Evolutionary conservation across 2,113 vertebrate genomes (phyloP), one percentile per base, ranked within the genome.

Genomic region (Daboia siamensis): DNA sequence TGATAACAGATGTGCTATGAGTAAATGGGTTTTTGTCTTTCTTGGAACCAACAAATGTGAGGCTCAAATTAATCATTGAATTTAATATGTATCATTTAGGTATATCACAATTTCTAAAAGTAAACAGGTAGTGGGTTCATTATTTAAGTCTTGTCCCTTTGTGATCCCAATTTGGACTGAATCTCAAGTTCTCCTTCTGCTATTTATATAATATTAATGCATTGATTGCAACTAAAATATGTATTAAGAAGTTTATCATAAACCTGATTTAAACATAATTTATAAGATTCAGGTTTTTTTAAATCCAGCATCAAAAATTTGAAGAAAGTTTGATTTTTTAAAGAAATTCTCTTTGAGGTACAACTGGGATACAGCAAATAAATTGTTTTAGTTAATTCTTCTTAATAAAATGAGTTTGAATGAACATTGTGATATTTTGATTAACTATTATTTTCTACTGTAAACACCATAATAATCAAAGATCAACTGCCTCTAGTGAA

Each of bases 401-500:
- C 57, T 86, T 86, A 94, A 93, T 96, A 95, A 90, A 90, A 88
- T 46, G 51, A 93, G 54, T 80, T 59, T 95, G 94, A 91, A 74
- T 21, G 93, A 96, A 92, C 95, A 95, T 95, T 87, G 95, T 97
- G 97, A 95, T 95, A 6, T 92, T 95, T 93, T 96, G 94, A 96
- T 92, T 39, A 93, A 92, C 90, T 93, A 91, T 84, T 94, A 93
- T 94, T 69, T 87, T 93, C 92, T 96, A 91, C 94, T 97, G 86
- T 96, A 96, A 96, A 96, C 96, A 93, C 92, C 92, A 92, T 95
- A 94, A 94, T 95, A 94, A 94, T 95, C 92, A 96, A 96, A 97
- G 96, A 96, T 96, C 96, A 97, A 91, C 89, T 97, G 95, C 97
- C 96, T 95, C 92, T 89, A 90, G 94, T 95, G 96, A 96, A 96